Conservation (phyloP, 2,888 invertebrate species). For the Dioctria rufipes region DNA sequence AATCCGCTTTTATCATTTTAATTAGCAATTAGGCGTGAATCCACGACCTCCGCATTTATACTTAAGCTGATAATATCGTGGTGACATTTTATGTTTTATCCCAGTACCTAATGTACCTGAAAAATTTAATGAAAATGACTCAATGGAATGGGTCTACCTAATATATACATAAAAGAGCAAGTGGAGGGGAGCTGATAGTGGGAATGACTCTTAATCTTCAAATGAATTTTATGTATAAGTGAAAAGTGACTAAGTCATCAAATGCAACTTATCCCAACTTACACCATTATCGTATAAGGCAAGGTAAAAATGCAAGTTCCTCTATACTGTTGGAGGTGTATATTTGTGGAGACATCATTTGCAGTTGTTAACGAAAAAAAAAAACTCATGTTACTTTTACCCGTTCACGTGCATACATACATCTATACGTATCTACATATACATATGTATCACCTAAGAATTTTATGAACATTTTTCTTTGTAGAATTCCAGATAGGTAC, state of each 20-base stretch:
- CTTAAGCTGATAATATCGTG: background rate
- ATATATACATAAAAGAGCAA: background rate
- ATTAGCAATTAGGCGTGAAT: slow-evolving; percentile 43
- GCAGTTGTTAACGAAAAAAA: too few species aligned
- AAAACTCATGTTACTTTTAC: too few species aligned
- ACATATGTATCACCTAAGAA: too few species aligned
- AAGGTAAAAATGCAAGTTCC: too few species aligned
- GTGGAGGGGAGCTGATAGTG: too few species aligned
- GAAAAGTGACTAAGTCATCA: background rate
- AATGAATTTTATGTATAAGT: background rate
- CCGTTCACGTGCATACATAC: too few species aligned
- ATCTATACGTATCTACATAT: too few species aligned
- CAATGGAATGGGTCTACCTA: background rate
- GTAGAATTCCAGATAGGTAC: too few species aligned
- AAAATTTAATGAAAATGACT: background rate
- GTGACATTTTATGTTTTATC: slow-evolving; percentile 5
- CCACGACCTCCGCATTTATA: background rate
- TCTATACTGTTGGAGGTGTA: too few species aligned
- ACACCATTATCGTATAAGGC: background rate
- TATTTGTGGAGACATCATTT: too few species aligned
- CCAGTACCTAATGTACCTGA: background rate
- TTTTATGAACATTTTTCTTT: too few species aligned
- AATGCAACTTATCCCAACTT: background rate
- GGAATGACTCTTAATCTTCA: background rate
- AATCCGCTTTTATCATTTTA: slow-evolving; percentile 43